Evolutionary conservation across 1,140 invertebrate genomes (phyloP).

Genomic region (Macrostomum lignano): DNA sequence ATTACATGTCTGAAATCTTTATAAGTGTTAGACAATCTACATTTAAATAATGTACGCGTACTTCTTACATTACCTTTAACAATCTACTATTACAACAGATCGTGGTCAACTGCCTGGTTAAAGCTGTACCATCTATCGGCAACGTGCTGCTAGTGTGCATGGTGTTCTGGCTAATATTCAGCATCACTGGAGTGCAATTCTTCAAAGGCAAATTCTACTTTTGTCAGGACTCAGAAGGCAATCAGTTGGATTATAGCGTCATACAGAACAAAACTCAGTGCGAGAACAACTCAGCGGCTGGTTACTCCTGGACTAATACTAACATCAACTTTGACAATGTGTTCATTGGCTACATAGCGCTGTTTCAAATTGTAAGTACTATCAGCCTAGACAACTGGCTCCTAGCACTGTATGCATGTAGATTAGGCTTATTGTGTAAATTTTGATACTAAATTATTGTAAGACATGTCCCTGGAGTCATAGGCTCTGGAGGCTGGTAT

Average conservation of each 20-base stretch:
- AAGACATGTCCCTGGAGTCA: too few species aligned
- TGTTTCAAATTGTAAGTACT: conserved; percentile 69
- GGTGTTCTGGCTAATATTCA: conserved; percentile 67
- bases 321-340: conserved; percentile 94
- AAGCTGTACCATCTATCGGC: conserved; percentile 78
- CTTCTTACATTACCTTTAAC: background rate
- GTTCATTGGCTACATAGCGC: conserved; percentile 70
- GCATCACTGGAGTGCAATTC: conserved; percentile 61
- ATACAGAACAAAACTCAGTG: conserved; percentile 1
- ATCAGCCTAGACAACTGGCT: too few species aligned
- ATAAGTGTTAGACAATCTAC: too few species aligned
- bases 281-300: too few species aligned
- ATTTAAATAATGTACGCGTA: too few species aligned
- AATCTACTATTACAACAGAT: conserved; percentile 33
- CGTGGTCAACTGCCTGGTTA: conserved; percentile 67
- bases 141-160: conserved; percentile 63
- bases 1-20: too few species aligned
- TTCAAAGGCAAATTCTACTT: conserved; percentile 61
- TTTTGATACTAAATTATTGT: too few species aligned
- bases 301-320: conserved; percentile 54
- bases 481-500: too few species aligned
- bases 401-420: too few species aligned
- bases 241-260: conserved; percentile 24
- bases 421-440: too few species aligned
- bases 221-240: conserved; percentile 40